These are phyloP conservation scores for Drosophila melanica DNA, from an alignment of 1,140 invertebrate species.

Conservation along the genomic window DNA sequence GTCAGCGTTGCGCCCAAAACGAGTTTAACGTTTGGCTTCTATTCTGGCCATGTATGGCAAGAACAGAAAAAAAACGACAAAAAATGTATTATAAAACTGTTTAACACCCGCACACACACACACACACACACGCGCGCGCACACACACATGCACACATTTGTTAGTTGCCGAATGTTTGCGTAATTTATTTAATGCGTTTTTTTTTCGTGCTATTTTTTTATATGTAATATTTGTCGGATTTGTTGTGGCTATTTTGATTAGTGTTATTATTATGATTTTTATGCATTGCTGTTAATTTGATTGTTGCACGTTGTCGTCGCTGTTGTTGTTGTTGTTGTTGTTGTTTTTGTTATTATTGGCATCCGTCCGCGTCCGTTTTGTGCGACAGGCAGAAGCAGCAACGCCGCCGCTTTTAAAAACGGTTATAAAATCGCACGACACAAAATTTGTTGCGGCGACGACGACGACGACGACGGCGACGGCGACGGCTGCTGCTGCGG, in stretches of 20 bases:
- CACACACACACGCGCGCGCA: conserved; percentile 5
- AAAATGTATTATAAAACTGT: not conserved
- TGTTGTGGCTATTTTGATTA: conserved; percentile 5
- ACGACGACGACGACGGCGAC: conserved; percentile 23
- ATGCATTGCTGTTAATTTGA: not conserved
- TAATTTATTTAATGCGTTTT: conserved; percentile 24
- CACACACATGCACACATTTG: not conserved
- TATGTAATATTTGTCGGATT: not conserved
- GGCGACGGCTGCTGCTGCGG: conserved; percentile 35
- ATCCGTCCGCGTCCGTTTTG: conserved; percentile 45
- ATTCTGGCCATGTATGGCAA: conserved; percentile 2
- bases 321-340: not conserved
- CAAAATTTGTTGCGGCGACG: conserved; percentile 48
- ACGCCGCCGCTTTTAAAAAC: conserved; percentile 68
- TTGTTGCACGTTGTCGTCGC: conserved; percentile 4
- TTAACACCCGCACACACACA: conserved; percentile 2
- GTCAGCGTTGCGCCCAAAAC: conserved; percentile 5
- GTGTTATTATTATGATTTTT: conserved; percentile 15
- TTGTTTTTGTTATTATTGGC: conserved; percentile 8
- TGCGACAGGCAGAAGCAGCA: conserved; percentile 53
- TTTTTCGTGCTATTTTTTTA: conserved; percentile 7
- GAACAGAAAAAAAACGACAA: not conserved
- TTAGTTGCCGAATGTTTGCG: conserved; percentile 8
- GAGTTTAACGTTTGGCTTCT: conserved; percentile 7
- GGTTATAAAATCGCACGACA: conserved; percentile 72